A percentile compares a stretch with the other conserved stretches of the same genome.
phyloP scores from a whole-genome alignment of 2,888 invertebrate species.

The Synergus gifuensis region DNA sequence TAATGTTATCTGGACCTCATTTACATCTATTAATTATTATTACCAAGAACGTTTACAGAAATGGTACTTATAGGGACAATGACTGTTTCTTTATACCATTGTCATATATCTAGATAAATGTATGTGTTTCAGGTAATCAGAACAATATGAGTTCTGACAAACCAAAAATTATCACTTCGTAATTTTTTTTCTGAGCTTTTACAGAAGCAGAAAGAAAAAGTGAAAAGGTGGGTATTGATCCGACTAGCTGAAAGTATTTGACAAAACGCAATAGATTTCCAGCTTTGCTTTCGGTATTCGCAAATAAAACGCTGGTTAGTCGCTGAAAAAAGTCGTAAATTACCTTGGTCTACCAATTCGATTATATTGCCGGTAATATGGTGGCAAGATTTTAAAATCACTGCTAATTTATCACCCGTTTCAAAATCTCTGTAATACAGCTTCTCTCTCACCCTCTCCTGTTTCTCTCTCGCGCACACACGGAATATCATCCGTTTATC shows the following conservation, averaged over 20 bases:
- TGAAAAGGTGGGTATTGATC: constrained; percentile 33
- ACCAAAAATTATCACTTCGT: background rate
- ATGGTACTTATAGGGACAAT: background rate
- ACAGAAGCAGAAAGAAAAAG: constrained; percentile 37
- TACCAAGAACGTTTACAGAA: background rate
- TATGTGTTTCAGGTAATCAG: constrained; percentile 15
- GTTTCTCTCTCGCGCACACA: constrained; percentile 30
- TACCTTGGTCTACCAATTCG: background rate
- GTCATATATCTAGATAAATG: background rate
- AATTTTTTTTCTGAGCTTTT: constrained; percentile 27
- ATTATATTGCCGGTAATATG: constrained; percentile 27
- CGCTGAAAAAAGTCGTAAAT: constrained; percentile 30
- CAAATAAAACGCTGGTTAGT: constrained; percentile 11
- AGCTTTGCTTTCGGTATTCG: constrained; percentile 32
- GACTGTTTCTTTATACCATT: background rate
- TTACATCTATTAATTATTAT: background rate
- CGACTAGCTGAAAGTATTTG: constrained; percentile 25
- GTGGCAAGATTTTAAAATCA: constrained; percentile 16
- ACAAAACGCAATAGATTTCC: constrained; percentile 33
- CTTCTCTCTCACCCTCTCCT: constrained; percentile 30
- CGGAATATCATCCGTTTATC: constrained; percentile 26
- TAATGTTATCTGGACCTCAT: background rate
- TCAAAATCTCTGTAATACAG: background rate
- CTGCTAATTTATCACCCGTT: constrained; percentile 33
- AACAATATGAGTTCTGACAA: background rate